phyloP scores from a whole-genome alignment of 2,888 invertebrate genomes.

The Tortricodes alternella region DNA sequence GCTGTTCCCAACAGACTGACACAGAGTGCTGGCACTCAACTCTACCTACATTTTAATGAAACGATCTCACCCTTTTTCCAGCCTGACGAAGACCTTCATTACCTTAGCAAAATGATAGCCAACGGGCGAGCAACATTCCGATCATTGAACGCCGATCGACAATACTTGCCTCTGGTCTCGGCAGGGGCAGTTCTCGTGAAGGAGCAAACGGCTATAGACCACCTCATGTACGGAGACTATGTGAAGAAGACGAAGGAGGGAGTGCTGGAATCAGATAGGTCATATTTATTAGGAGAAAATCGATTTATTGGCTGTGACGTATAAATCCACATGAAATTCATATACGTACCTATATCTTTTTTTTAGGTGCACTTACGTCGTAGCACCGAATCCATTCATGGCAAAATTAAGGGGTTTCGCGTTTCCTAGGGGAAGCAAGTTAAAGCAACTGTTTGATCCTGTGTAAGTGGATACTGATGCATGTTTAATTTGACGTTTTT shows the following conservation, averaged over 20 bases:
- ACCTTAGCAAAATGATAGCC: conserved; percentile 66
- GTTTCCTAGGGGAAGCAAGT: conserved; percentile 84
- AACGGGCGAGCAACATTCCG: conserved; percentile 67
- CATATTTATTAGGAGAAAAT: neutral
- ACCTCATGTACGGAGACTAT: conserved; percentile 88
- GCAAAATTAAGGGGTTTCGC: conserved; percentile 87
- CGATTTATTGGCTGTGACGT: neutral
- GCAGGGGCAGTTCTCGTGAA: conserved; percentile 79
- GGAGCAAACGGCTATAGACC: conserved; percentile 87
- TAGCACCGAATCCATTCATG: conserved; percentile 87
- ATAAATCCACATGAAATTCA: no score
- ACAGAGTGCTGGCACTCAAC: neutral
- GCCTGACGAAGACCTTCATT: conserved; percentile 67
- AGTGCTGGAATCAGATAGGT: conserved; percentile 84
- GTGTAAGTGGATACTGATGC: conserved; percentile 86
- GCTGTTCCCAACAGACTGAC: neutral
- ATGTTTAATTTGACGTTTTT: no score
- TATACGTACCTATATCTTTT: neutral
- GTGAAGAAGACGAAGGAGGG: conserved; percentile 81
- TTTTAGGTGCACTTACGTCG: conserved; percentile 85
- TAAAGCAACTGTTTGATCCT: conserved; percentile 85
- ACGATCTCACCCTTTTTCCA: conserved; percentile 39
- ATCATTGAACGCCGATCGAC: conserved; percentile 46
- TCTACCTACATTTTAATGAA: no score
- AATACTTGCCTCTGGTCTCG: conserved; percentile 58